Base-by-base conservation (phyloP, 2,113 vertebrate species). In the Poecile atricapillus region DNA sequence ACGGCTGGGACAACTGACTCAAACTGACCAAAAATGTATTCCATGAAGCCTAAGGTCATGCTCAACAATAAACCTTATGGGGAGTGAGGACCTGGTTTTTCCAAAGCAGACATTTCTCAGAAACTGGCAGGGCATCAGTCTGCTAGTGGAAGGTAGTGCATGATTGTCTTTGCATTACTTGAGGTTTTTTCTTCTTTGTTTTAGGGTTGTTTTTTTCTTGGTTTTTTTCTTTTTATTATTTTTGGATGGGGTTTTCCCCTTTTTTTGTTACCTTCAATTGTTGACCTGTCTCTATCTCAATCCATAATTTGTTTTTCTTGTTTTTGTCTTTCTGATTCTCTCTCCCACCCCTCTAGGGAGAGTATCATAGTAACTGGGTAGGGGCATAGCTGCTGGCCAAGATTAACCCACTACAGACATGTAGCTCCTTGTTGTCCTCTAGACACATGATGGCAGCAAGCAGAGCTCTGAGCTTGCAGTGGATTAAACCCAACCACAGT, bases 121-220 rank as follows among this genome's bases (percentile, higher is more conserved):
- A 75, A 35, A 62, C 17, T 62, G 13, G 8, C 13, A n/a, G 20
- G 10, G 7, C 44, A 82, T 49, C n/a, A 44, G 7, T 49, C 15
- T 64, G 21, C 23, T 78, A 15, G 5, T 43, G 8, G 14, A 35
- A 83, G 30, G 13, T 37, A 10, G 4, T n/a, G 1, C 35, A 33
- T 13, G 5, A 74, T 18, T 79, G 12, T 8, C 3, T 79, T 82
- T 56, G 8, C 4, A 22, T 70, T n/a, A 50, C 4, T 31, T 39
- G 20, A 39, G 6, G 7, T 0, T 0, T 0, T 11, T 47, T 50
- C 59, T 22, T 2, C 3, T 47, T 53, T n/a, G 9, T 5, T 73
- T 62, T 46, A 6, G 27, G 5, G 4, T 37, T 44, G 1, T 43
- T 47, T 14, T 5, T 6, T 47, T 14, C 4, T 6, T 31, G 23